phyloP scores from a whole-genome alignment of 2,888 invertebrate species.

The Bursaphelenchus okinawaensis region DNA sequence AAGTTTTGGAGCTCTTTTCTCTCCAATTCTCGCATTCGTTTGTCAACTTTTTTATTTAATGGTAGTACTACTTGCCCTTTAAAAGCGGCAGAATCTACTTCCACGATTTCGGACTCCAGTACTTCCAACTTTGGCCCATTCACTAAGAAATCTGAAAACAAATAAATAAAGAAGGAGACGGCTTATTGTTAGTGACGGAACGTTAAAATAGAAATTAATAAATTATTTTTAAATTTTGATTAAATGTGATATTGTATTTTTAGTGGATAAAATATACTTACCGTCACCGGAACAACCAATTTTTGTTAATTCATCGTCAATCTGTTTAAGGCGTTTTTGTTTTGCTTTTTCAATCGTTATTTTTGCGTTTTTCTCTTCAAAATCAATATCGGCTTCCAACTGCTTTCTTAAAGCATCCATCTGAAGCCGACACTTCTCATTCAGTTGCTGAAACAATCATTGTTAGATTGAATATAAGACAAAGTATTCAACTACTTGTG shows the following conservation, averaged over 20 bases:
- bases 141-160: slow-evolving; percentile 3
- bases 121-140: neutral
- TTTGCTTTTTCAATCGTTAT: neutral
- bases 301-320: neutral
- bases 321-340: neutral
- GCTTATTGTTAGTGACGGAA: neutral
- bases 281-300: slow-evolving; percentile 4
- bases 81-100: neutral
- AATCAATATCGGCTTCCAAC: neutral
- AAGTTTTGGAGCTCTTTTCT: slow-evolving; percentile 5
- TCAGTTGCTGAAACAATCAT: neutral
- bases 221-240: no score
- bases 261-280: neutral
- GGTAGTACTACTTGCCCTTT: slow-evolving; percentile 1
- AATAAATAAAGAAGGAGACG: neutral
- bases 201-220: neutral
- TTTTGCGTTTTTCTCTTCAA: slow-evolving; percentile 5
- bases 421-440: neutral
- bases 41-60: neutral
- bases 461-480: neutral
- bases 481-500: no score
- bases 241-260: no score
- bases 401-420: neutral
- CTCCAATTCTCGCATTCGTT: neutral
- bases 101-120: neutral